A percentile compares a stretch with the other conserved stretches of the same genome.
These are phyloP conservation scores for Papilio xuthus DNA, from an alignment of 1,140 invertebrate genomes.

Conservation along the genomic window DNA sequence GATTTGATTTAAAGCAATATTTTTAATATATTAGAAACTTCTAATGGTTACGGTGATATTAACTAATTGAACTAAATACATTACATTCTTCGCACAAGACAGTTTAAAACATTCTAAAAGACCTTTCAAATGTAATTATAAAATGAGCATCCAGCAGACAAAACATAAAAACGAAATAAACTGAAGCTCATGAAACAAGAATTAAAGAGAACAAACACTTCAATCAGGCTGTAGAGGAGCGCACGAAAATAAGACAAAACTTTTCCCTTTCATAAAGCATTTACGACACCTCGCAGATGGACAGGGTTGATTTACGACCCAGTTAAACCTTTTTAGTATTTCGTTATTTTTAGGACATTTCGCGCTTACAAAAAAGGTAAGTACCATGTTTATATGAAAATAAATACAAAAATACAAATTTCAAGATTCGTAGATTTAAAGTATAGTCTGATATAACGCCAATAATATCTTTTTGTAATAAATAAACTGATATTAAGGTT, in stretches of 20 bases:
- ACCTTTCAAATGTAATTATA: neutral
- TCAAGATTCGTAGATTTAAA: neutral
- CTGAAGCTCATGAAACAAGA: constrained; percentile 13
- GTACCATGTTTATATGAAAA: no score
- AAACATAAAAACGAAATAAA: constrained; percentile 4
- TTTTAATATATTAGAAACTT: neutral
- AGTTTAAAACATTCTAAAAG: neutral
- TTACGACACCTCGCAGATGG: constrained; percentile 4
- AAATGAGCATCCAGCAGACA: constrained; percentile 7
- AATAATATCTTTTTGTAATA: neutral
- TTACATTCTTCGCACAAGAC: neutral
- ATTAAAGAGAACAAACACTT: constrained; percentile 14
- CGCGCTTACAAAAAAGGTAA: neutral
- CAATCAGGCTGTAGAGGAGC: neutral
- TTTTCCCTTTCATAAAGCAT: constrained; percentile 6
- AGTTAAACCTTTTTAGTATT: neutral
- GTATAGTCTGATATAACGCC: neutral
- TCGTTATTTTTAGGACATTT: neutral
- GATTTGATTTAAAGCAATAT: neutral
- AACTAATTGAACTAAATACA: neutral
- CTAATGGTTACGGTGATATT: neutral
- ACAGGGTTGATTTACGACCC: constrained; percentile 10
- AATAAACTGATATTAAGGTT: neutral
- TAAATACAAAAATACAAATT: neutral
- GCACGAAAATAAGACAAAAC: neutral